phyloP scores from a whole-genome alignment of 2,113 vertebrate genomes.

The Ctenodactylus gundi region DNA sequence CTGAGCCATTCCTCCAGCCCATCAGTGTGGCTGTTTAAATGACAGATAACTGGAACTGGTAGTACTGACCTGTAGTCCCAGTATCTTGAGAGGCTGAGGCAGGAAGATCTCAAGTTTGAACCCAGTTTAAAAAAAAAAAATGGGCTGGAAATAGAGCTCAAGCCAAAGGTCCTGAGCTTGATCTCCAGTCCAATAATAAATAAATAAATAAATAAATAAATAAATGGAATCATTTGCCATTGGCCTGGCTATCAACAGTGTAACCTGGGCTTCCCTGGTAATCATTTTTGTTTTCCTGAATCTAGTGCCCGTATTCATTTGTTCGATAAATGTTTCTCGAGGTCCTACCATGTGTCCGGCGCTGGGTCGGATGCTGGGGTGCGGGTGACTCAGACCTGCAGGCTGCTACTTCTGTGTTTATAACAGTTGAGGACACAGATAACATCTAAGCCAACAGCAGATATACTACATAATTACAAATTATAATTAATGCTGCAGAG shows the following conservation, averaged over 20 bases:
- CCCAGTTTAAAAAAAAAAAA: too few relatives aligned
- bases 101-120: too few relatives aligned
- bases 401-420: accelerated
- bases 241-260: not conserved
- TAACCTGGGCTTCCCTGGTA: accelerated
- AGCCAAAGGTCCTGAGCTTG: too few relatives aligned
- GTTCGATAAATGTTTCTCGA: not conserved
- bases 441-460: not conserved
- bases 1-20: too few relatives aligned
- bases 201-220: too few relatives aligned
- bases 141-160: too few relatives aligned
- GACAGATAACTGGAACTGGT: too few relatives aligned
- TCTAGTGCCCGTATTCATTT: not conserved
- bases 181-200: too few relatives aligned
- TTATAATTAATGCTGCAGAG: not conserved
- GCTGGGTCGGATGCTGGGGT: not conserved
- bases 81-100: too few relatives aligned
- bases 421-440: not conserved
- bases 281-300: not conserved
- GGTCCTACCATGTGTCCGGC: not conserved
- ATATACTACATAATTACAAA: not conserved
- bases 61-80: too few relatives aligned
- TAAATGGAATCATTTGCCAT: not conserved
- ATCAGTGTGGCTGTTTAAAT: not conserved
- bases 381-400: accelerated